Conservation (phyloP, 1,140 invertebrate genomes). For the Vollenhovia emeryi region DNA sequence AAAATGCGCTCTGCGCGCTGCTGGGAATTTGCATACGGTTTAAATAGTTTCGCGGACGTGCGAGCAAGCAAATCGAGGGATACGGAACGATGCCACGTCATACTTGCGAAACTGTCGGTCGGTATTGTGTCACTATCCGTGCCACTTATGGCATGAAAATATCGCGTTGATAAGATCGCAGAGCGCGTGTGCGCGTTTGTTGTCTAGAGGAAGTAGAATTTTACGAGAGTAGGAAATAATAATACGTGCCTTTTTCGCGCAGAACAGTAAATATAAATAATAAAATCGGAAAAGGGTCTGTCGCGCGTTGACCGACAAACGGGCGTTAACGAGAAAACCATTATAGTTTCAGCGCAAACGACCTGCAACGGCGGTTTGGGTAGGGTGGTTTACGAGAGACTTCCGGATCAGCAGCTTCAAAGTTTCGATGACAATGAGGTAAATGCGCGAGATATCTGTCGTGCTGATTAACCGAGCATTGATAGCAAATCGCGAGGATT, state of each 20-base stretch:
- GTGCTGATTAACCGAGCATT: too few species aligned
- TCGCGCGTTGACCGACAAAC: slow-evolving; percentile 10
- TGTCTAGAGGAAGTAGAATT: slow-evolving; percentile 64
- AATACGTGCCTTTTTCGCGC: slow-evolving; percentile 31
- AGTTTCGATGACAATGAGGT: slow-evolving; percentile 95
- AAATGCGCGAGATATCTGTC: too few species aligned
- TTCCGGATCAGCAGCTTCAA: slow-evolving; percentile 95
- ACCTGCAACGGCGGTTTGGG: slow-evolving; percentile 95
- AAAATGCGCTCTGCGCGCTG: slow-evolving; percentile 28
- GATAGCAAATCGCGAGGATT: too few species aligned
- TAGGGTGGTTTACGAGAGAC: slow-evolving; percentile 93
- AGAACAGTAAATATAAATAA: slow-evolving; percentile 15
- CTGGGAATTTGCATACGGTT: not conserved
- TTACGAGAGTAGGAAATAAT: slow-evolving; percentile 63
- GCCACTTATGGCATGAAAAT: slow-evolving; percentile 63
- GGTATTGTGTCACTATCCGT: slow-evolving; percentile 61
- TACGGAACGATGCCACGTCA: slow-evolving; percentile 61
- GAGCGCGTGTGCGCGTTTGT: not conserved
- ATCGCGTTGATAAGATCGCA: slow-evolving; percentile 63
- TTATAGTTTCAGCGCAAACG: slow-evolving; percentile 90
- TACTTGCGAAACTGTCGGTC: slow-evolving; percentile 68
- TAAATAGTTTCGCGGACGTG: slow-evolving; percentile 9
- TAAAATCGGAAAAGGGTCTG: slow-evolving; percentile 6
- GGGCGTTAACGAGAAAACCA: slow-evolving; percentile 41
- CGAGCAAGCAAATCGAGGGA: slow-evolving; percentile 27